These are phyloP conservation scores for Staurois parvus DNA, from an alignment of 2,797 vertebrate species.

Conservation along the genomic window DNA sequence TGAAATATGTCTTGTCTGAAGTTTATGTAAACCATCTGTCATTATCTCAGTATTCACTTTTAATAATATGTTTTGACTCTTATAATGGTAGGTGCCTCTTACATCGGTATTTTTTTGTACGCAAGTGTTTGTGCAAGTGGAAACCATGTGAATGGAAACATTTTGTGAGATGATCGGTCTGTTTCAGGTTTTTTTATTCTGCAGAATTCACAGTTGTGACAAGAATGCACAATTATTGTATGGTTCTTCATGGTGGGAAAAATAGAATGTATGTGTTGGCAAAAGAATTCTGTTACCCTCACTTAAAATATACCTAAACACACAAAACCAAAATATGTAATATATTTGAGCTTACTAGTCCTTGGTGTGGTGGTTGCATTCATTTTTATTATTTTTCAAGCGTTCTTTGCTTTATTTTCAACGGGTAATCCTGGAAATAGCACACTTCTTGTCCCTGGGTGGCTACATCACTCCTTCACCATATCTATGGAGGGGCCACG, in stretches of 20 bases:
- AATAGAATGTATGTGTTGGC: neutral
- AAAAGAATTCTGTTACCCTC: neutral
- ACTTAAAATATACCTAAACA: neutral
- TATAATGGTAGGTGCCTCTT: slow-evolving; percentile 13
- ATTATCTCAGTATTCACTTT: slow-evolving; percentile 54
- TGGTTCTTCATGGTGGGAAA: neutral
- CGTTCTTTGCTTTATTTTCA: no score
- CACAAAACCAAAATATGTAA: no score
- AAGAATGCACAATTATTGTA: slow-evolving; percentile 4
- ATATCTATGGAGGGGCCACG: no score
- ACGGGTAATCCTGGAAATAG: no score
- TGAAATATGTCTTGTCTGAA: slow-evolving; percentile 30
- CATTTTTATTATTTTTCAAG: no score
- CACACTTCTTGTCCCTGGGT: no score
- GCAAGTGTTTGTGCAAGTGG: slow-evolving; percentile 18
- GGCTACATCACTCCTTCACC: no score
- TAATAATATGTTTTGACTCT: slow-evolving; percentile 23
- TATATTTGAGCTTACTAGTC: no score
- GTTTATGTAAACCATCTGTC: slow-evolving; percentile 25
- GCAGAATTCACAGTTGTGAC: slow-evolving; percentile 8
- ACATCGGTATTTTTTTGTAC: neutral
- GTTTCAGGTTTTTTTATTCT: slow-evolving; percentile 9
- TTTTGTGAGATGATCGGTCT: slow-evolving; percentile 21
- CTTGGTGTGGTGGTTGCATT: no score
- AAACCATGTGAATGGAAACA: slow-evolving; percentile 15